A percentile compares a stretch with the other conserved stretches of the same genome.
Conservation (phyloP, 64 coral and sea anemone genomes). For the Dendrophyllia cribrosa region DNA sequence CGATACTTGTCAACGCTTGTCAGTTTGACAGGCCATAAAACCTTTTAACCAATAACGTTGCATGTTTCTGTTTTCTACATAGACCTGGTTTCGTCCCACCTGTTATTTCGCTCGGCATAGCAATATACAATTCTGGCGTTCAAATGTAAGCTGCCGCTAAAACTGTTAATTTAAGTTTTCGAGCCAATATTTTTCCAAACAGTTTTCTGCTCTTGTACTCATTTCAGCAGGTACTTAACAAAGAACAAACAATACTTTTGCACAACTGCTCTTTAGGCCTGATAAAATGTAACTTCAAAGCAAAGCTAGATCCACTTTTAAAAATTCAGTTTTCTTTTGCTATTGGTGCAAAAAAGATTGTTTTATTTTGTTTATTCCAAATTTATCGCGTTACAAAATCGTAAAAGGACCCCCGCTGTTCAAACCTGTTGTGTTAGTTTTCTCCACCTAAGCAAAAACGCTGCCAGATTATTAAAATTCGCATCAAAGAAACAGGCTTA, state of each 20-base stretch:
- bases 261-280: background rate
- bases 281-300: background rate
- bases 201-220: too few relatives aligned
- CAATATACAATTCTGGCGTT: background rate
- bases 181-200: slow-evolving; percentile 15
- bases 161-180: slow-evolving; percentile 2
- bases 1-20: background rate
- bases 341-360: too few relatives aligned
- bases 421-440: slow-evolving; percentile 16
- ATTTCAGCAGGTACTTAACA: background rate
- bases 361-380: background rate
- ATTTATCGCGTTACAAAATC: background rate
- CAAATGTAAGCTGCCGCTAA: background rate
- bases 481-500: too few relatives aligned
- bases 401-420: background rate
- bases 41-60: slow-evolving; percentile 6
- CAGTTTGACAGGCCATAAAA: background rate
- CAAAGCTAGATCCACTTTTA: background rate
- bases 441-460: background rate
- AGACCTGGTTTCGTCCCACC: background rate
- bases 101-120: slow-evolving; percentile 11
- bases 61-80: slow-evolving; percentile 3
- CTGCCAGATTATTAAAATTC: too few relatives aligned
- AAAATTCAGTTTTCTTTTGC: too few relatives aligned
- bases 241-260: background rate